Percentiles rank a stretch among this genome's conserved stretches.
Conservation (phyloP, 2,888 invertebrate genomes). For the Chelonus formosanus region DNA sequence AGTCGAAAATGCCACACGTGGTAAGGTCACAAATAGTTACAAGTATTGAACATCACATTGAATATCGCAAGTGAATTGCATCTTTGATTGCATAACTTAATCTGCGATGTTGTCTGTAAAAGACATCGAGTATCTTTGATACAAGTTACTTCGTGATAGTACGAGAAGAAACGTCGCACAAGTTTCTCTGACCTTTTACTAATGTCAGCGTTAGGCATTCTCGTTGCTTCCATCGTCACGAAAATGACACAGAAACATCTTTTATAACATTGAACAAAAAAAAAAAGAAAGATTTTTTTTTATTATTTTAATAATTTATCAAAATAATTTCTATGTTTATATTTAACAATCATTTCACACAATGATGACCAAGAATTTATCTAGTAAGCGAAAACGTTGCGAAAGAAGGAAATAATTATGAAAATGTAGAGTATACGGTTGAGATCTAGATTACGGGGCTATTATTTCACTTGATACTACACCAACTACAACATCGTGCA, state of each 20-base stretch:
- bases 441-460: conserved; percentile 31
- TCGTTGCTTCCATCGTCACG: not conserved
- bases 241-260: conserved; percentile 1
- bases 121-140: conserved; percentile 13
- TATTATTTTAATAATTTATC: no score
- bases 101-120: conserved; percentile 11
- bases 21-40: conserved; percentile 22
- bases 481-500: conserved; percentile 32
- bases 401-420: conserved; percentile 57
- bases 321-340: no score
- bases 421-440: conserved; percentile 44
- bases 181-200: conserved; percentile 50
- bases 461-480: conserved; percentile 42
- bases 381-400: conserved; percentile 38
- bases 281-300: no score
- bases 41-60: conserved; percentile 19
- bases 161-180: conserved; percentile 33
- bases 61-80: conserved; percentile 35
- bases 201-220: conserved; percentile 41
- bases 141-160: conserved; percentile 18
- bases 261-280: not conserved
- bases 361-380: not conserved
- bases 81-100: conserved; percentile 34
- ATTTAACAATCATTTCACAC: no score
- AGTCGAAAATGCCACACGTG: conserved; percentile 20